Evolutionary conservation across 2,797 vertebrate species (phyloP).

Genomic region (Protonibea diacanthus): DNA sequence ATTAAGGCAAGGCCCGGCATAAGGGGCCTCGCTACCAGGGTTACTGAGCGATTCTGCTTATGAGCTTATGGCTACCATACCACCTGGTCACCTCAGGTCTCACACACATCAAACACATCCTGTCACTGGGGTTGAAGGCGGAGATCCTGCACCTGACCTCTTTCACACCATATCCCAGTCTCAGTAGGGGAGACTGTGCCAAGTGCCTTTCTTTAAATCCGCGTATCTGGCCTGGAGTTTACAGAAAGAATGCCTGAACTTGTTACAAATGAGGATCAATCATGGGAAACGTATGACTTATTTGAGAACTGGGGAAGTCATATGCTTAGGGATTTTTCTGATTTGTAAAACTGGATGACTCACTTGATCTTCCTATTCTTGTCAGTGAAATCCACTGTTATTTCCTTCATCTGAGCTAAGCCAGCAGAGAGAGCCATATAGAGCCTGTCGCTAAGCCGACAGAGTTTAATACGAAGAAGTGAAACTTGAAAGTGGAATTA

Average conservation of each 20-base stretch:
- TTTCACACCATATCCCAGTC: slow-evolving; percentile 34
- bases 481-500: slow-evolving; percentile 72
- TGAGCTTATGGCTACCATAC: slow-evolving; percentile 22
- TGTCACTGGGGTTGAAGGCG: slow-evolving; percentile 28
- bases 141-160: slow-evolving; percentile 62
- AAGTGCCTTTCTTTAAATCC: slow-evolving; percentile 46
- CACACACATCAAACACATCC: slow-evolving; percentile 56
- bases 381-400: slow-evolving; percentile 60
- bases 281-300: slow-evolving; percentile 51
- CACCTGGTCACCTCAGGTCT: slow-evolving; percentile 60
- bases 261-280: slow-evolving; percentile 44
- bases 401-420: slow-evolving; percentile 61
- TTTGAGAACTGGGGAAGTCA: slow-evolving; percentile 30
- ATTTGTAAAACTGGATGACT: slow-evolving; percentile 60
- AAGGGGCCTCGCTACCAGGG: slow-evolving; percentile 71
- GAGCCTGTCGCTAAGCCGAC: slow-evolving; percentile 58
- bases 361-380: slow-evolving; percentile 68
- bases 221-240: slow-evolving; percentile 27
- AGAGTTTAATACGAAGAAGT: slow-evolving; percentile 57
- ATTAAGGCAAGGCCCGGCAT: slow-evolving; percentile 69
- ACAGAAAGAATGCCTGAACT: slow-evolving; percentile 31
- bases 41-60: slow-evolving; percentile 56
- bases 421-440: slow-evolving; percentile 30
- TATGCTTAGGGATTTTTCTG: slow-evolving; percentile 46
- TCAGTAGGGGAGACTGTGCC: slow-evolving; percentile 37